Conservation (phyloP, 2,113 vertebrate species). For the Charina bottae region DNA sequence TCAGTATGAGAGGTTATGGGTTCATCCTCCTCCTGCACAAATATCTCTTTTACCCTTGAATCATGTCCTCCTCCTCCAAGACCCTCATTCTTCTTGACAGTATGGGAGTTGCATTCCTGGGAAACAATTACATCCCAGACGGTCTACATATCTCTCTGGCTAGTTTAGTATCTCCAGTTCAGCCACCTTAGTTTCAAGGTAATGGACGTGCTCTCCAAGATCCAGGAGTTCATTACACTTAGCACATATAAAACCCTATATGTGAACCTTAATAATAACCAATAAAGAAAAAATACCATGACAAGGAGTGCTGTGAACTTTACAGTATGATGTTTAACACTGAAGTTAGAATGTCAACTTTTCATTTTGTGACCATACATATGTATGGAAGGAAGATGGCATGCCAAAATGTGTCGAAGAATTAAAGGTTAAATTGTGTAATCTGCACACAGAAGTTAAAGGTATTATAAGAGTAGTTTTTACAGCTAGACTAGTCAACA, state of each 20-base stretch:
- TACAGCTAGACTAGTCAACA: slow-evolving; percentile 86
- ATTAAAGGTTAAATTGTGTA: slow-evolving; percentile 69
- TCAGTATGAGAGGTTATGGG: not conserved
- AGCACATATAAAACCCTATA: not conserved
- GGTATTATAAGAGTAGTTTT: slow-evolving; percentile 68
- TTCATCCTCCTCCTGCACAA: not conserved
- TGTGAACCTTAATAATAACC: not conserved
- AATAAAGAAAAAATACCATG: slow-evolving; percentile 26
- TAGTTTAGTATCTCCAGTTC: not conserved
- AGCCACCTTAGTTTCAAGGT: not conserved
- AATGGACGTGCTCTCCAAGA: not conserved
- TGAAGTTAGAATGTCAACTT: not conserved
- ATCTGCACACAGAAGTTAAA: slow-evolving; percentile 68
- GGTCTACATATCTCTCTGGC: not conserved
- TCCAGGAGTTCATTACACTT: not conserved
- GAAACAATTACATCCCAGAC: not conserved
- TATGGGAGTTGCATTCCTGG: not conserved
- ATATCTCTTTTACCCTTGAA: not conserved
- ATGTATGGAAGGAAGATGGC: slow-evolving; percentile 42
- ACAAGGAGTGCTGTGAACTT: slow-evolving; percentile 41
- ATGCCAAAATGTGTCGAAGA: slow-evolving; percentile 62
- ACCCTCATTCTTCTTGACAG: not conserved
- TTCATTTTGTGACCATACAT: slow-evolving; percentile 21
- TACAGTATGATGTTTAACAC: not conserved
- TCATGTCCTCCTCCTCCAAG: not conserved